Conservation (phyloP, 2,888 invertebrate genomes). For the Chaitophorus viminalis region DNA sequence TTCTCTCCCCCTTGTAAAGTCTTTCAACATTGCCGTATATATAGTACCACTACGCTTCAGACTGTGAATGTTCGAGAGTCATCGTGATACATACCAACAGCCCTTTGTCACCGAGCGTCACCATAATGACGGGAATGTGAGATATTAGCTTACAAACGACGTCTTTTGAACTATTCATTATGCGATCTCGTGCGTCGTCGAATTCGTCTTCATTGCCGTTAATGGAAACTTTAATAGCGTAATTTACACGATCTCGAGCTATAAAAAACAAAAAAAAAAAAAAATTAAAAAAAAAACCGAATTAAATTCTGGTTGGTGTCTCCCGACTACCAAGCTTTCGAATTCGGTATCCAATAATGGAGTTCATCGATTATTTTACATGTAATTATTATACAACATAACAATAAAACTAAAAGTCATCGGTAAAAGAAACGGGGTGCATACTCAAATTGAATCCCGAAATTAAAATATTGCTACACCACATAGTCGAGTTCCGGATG, state of each 20-base stretch:
- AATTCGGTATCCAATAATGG: conserved; percentile 5
- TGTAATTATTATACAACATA: too few relatives aligned
- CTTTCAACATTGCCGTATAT: background rate
- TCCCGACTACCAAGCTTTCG: background rate
- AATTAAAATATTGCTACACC: too few relatives aligned
- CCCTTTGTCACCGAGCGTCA: conserved; percentile 64
- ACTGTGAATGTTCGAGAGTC: background rate
- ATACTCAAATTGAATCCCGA: too few relatives aligned
- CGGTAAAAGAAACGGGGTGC: too few relatives aligned
- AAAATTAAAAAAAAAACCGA: conserved; percentile 12
- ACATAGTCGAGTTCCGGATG: too few relatives aligned
- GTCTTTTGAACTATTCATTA: conserved; percentile 41
- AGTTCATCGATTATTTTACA: background rate
- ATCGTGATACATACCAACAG: conserved; percentile 63
- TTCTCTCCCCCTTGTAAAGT: too few relatives aligned
- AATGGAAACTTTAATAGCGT: conserved; percentile 28
- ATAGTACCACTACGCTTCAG: background rate
- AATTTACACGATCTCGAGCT: conserved; percentile 38
- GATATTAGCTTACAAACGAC: conserved; percentile 45
- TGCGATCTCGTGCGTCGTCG: conserved; percentile 9
- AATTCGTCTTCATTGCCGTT: background rate
- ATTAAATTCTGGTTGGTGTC: conserved; percentile 19
- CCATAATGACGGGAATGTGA: conserved; percentile 64
- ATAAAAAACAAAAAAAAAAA: conserved; percentile 1
- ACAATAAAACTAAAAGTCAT: too few relatives aligned